A percentile compares a stretch with the other conserved stretches of the same genome.
phyloP scores from a whole-genome alignment of 2,113 vertebrate genomes.

The Accipiter cooperii region DNA sequence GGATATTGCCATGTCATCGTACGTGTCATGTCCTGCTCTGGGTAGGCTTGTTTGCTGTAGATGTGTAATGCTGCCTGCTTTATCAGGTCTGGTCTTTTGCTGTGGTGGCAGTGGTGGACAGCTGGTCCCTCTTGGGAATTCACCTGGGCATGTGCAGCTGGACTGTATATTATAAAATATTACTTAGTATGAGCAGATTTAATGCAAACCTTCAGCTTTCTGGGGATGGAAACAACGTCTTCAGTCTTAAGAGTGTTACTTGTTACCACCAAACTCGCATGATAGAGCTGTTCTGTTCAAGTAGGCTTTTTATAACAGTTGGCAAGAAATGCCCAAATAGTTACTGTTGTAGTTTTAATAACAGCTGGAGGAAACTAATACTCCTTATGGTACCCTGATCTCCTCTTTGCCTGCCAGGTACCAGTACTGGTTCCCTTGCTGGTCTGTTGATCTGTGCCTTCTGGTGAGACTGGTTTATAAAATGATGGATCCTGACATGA shows the following conservation, averaged over 20 bases:
- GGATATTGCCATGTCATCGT: background rate
- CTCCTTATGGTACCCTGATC: background rate
- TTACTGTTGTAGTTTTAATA: background rate
- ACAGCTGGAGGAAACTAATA: background rate
- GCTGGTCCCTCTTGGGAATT: background rate
- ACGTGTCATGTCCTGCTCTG: accelerated
- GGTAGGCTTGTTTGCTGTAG: background rate
- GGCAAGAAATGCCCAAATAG: background rate
- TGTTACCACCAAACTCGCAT: background rate
- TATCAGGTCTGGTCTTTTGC: background rate
- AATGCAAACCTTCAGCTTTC: background rate
- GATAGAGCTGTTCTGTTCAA: background rate
- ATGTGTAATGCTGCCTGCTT: background rate
- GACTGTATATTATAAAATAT: background rate
- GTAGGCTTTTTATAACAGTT: background rate
- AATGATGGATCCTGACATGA: background rate
- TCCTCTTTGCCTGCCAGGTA: background rate
- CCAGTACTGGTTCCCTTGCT: background rate
- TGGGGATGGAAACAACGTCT: background rate
- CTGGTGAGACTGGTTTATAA: background rate
- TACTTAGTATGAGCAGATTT: background rate
- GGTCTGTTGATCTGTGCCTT: background rate
- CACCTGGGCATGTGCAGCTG: accelerated
- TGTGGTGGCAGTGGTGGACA: background rate
- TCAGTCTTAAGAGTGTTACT: background rate